Percentiles rank a stretch among this genome's conserved stretches.
phyloP scores from a whole-genome alignment of 2,113 vertebrate species.

The Lophura nycthemera region DNA sequence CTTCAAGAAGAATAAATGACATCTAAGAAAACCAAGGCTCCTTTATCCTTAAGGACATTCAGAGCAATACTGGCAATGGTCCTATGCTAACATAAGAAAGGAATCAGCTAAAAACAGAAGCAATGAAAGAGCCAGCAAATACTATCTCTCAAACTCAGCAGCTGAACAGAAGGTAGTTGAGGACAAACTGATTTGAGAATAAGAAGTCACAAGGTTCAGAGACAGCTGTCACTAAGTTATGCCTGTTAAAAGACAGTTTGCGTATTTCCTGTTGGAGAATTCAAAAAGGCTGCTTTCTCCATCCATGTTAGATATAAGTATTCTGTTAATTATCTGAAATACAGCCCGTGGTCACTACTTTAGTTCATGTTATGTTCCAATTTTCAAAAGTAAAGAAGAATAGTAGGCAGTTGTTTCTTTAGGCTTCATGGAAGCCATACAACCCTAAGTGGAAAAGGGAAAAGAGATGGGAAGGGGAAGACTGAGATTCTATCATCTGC shows the following conservation, averaged over 20 bases:
- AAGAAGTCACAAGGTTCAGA: not conserved
- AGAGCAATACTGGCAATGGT: not conserved
- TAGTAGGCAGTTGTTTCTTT: not conserved
- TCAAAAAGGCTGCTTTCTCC: not conserved
- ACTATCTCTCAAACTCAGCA: not conserved
- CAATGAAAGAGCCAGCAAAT: not conserved
- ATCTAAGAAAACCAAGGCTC: not conserved
- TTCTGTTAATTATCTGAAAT: not conserved
- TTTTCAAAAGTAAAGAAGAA: not conserved
- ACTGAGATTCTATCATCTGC: not conserved
- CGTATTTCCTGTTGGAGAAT: not conserved
- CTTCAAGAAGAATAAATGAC: not conserved
- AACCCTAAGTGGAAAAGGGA: not conserved
- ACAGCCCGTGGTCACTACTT: not conserved
- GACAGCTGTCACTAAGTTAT: not conserved
- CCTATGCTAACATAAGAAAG: not conserved
- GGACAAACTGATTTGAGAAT: not conserved
- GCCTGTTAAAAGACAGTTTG: not conserved
- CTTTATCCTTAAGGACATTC: conserved; percentile 9
- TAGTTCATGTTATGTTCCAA: not conserved
- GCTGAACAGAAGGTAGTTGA: conserved; percentile 25
- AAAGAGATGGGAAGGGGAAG: not conserved
- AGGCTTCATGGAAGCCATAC: not conserved
- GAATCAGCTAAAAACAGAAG: not conserved
- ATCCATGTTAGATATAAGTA: not conserved